Evolutionary conservation across 2,888 invertebrate species (phyloP), one percentile per base, ranked within the genome.

Genomic region (Drosophila neotestacea): DNA sequence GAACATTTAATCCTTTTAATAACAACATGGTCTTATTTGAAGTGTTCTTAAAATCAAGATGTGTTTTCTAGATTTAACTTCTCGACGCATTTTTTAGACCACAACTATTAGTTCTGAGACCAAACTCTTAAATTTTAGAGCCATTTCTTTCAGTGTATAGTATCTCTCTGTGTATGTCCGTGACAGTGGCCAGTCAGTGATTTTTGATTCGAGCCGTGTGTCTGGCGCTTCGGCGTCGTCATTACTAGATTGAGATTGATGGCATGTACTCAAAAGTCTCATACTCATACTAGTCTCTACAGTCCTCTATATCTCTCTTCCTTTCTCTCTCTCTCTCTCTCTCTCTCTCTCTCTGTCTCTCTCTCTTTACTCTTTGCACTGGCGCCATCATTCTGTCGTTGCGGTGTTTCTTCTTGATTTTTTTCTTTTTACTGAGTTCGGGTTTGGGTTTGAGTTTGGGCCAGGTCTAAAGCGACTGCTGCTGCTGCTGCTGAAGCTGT

Each of bases 171-270:
- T 28, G 27, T 42, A 9, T 52, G 39, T 51, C 54, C 58, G 30
- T 59, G 54, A 58, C 56, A 48, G 47, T 56, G 63, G 54, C 39
- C 28, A 51, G 61, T 36, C 42, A 27, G 60, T 61, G 61, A 60
- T 51, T 60, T 36, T 46, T 73, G 60, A 62, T 70, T 70, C 81
- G 73, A 79, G 68, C 80, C 78, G 80, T 83, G 80, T 83, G 81
- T 73, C 73, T 76, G 82, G 85, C 81, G 85, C 82, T 82, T 70
- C 79, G 61, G 79, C 80, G 66, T 73, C 80, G 83, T 84, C 83
- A 84, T 84, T 84, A 83, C 77, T 77, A 85, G 83, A 84, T 84
- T 84, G 84, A 84, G 84, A 84, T 84, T 84, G 85, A 84, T 85
- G 85, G 85, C 84, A 70, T 75, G 69, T 81, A 79, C 79, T 70